Conservation (phyloP, 2,113 vertebrate species). For the Eupsittula cactorum region DNA sequence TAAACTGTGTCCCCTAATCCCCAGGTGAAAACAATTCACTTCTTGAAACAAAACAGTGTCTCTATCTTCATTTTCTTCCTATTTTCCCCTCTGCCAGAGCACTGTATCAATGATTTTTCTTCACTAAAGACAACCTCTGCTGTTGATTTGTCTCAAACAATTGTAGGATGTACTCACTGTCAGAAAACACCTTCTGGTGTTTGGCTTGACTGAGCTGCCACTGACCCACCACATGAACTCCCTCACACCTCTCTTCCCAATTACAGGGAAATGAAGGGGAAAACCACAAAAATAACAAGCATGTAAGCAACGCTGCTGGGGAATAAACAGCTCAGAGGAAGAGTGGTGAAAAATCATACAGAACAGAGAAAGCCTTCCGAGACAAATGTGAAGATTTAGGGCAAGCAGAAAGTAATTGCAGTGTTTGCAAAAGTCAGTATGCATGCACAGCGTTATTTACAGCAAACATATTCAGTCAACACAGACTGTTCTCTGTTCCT, state of each 20-base stretch:
- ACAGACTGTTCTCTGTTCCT: not conserved
- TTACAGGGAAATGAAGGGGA: not conserved
- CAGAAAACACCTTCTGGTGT: not conserved
- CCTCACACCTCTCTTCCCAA: not conserved
- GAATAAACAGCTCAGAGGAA: not conserved
- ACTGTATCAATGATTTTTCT: not conserved
- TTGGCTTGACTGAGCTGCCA: not conserved
- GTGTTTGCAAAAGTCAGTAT: not conserved
- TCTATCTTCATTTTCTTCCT: not conserved
- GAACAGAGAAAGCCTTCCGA: not conserved
- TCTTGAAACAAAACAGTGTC: not conserved
- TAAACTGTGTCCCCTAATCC: not conserved
- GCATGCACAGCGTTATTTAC: not conserved
- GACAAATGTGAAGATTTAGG: conserved; percentile 21
- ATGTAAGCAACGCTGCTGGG: not conserved
- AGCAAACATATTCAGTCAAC: not conserved
- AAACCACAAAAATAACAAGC: not conserved
- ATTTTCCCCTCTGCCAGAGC: not conserved
- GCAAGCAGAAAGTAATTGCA: conserved; percentile 14
- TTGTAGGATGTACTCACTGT: not conserved
- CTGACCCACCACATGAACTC: not conserved
- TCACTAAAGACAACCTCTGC: not conserved
- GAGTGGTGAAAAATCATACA: not conserved
- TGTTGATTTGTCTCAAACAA: not conserved
- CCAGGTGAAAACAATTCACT: not conserved